Base-by-base conservation (phyloP, 2,888 invertebrate species). In the Leptarthrus brevirostris region DNA sequence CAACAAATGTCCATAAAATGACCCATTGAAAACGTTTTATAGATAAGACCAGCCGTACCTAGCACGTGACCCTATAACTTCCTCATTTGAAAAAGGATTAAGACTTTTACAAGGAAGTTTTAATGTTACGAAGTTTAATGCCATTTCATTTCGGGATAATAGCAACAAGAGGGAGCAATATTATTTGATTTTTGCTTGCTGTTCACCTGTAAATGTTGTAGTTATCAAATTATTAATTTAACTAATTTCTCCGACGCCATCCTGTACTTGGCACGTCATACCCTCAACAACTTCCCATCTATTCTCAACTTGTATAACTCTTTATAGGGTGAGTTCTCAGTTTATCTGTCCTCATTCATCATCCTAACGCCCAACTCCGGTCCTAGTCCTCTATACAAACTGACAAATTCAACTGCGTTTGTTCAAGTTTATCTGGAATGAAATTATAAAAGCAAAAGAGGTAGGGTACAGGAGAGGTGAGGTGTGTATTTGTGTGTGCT, bases 361-460 rank as follows among this genome's bases (percentile, higher is more conserved):
- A 56, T 56, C 8, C 44, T 20, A 20, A 18, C 4, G 14, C 54
- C 14, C 36, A 40, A 8, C n/a, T n/a, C 40, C 40, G 12, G 3
- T 8, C 30, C 30, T 8, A 30, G 30, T 40, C 40, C 40, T 40
- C n/a, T 40, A 12, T n/a, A n/a, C 49, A 10, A 18, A 18, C 36
- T 58, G 56, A 56, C 56, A 56, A 56, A 30, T 56, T 56, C 56
- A 36, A 58, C 58, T 58, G 58, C 58, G 58, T 58, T 58, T 34
- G 58, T 56, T 56, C 54, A 30, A 36, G 58, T 58, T 36, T 58
- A 58, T 58, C 36, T 58, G 26, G 36, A 36, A 18, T 16, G 58
- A 36, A 58, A 58, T 58, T 58, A 36, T 58, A 20, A 36, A 40
- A 36, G 58, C 30, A 4, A 30, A 40, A n/a, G 12, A 14, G 20